Conservation (phyloP, 2,113 vertebrate genomes). For the Calidris pugnax region DNA sequence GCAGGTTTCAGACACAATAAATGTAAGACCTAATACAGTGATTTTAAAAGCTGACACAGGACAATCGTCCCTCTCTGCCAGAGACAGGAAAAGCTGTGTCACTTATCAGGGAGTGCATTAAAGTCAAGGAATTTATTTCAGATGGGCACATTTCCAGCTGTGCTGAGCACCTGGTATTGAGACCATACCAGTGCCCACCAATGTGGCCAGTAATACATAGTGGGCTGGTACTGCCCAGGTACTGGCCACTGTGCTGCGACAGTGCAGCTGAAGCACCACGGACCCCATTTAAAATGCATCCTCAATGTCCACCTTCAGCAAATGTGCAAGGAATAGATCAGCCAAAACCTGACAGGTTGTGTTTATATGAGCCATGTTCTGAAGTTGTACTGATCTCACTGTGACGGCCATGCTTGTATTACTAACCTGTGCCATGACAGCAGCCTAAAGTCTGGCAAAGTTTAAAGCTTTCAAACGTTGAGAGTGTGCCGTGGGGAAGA, state of each 20-base stretch:
- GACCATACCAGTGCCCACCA: neutral
- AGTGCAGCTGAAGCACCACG: neutral
- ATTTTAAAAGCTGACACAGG: neutral
- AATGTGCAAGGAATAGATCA: neutral
- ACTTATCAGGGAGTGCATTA: neutral
- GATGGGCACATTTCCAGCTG: neutral
- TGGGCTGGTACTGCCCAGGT: neutral
- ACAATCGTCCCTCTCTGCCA: neutral
- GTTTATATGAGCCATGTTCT: neutral
- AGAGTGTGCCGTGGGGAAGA: neutral
- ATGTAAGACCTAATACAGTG: neutral
- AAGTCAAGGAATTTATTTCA: slow-evolving; percentile 6
- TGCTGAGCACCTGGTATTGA: neutral
- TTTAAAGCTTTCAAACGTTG: neutral
- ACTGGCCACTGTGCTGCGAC: neutral
- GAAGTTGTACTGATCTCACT: neutral
- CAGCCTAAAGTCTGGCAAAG: no score
- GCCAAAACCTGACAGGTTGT: fast-evolving
- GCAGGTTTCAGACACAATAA: neutral
- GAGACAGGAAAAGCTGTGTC: neutral
- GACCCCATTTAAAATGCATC: neutral
- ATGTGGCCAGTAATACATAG: neutral
- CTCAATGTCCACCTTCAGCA: neutral
- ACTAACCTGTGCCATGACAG: neutral
- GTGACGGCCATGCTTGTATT: neutral